These are phyloP conservation scores for Heliconius hewitsoni DNA, from an alignment of 1,140 invertebrate genomes.

Conservation along the genomic window DNA sequence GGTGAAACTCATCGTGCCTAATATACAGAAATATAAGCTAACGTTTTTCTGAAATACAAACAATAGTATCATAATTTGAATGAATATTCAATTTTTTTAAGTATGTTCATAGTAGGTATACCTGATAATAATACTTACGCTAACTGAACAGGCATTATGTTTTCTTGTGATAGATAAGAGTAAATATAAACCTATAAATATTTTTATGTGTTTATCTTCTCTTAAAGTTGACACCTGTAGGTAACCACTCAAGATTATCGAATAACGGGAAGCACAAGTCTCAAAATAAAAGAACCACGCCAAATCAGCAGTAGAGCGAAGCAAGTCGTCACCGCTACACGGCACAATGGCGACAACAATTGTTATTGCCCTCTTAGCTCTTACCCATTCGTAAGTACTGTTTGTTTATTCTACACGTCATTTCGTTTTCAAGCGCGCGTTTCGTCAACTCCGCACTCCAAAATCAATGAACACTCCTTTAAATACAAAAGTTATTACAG, in stretches of 20 bases:
- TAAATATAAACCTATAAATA: neutral
- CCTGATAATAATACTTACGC: too few relatives aligned
- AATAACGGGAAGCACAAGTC: constrained; percentile 8
- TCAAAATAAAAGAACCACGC: constrained; percentile 37
- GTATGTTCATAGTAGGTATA: too few relatives aligned
- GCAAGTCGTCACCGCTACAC: constrained; percentile 48
- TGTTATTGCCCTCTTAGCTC: constrained; percentile 54
- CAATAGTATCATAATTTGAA: too few relatives aligned
- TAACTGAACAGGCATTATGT: too few relatives aligned
- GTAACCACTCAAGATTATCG: constrained; percentile 12
- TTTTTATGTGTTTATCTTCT: constrained; percentile 24
- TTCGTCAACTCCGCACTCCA: neutral
- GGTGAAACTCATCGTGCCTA: too few relatives aligned
- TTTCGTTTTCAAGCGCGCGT: neutral
- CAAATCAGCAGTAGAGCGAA: constrained; percentile 48
- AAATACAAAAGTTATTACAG: neutral
- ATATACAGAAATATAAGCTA: too few relatives aligned
- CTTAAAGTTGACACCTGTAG: constrained; percentile 18
- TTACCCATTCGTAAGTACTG: constrained; percentile 62
- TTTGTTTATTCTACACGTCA: constrained; percentile 35
- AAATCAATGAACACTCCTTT: neutral
- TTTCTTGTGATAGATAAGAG: constrained; percentile 2
- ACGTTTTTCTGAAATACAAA: too few relatives aligned
- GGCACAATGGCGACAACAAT: constrained; percentile 56
- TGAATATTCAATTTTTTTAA: too few relatives aligned